Evolutionary conservation across 2,888 invertebrate species (phyloP).

Genomic region (Zaprionus bogoriensis): DNA sequence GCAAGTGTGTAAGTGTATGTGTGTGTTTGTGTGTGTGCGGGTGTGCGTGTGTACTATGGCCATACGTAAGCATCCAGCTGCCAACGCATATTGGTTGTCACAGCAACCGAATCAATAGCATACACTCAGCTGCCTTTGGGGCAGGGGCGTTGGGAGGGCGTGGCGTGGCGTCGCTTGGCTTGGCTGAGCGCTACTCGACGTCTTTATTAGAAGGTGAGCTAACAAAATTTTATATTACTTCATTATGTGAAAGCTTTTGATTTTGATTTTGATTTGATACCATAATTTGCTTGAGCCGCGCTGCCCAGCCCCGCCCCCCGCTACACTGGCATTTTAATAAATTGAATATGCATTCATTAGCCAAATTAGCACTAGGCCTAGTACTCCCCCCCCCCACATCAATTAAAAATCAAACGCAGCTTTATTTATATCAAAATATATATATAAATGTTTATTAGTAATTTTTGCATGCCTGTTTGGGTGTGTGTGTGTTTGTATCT

Average conservation of each 20-base stretch:
- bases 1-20: constrained; percentile 43
- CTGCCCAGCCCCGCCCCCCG: not conserved
- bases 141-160: not conserved
- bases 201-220: constrained; percentile 59
- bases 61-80: constrained; percentile 61
- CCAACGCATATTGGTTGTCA: constrained; percentile 65
- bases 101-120: constrained; percentile 68
- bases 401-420: constrained; percentile 52
- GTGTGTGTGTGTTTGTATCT: constrained; percentile 18
- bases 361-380: constrained; percentile 33
- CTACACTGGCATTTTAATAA: constrained; percentile 45
- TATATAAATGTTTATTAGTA: constrained; percentile 71
- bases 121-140: constrained; percentile 6
- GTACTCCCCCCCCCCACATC: constrained; percentile 1
- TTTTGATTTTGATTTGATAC: constrained; percentile 60
- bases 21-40: constrained; percentile 11
- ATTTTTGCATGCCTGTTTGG: constrained; percentile 26
- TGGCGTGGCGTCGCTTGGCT: too few relatives aligned
- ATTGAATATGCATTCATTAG: constrained; percentile 57
- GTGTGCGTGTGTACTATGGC: constrained; percentile 27
- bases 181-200: constrained; percentile 7
- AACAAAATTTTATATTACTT: constrained; percentile 64
- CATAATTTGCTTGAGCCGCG: constrained; percentile 45
- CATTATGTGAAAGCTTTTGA: constrained; percentile 54
- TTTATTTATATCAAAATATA: constrained; percentile 67